Base-by-base conservation (phyloP, 1,140 invertebrate genomes). In the Lucilia sericata region DNA sequence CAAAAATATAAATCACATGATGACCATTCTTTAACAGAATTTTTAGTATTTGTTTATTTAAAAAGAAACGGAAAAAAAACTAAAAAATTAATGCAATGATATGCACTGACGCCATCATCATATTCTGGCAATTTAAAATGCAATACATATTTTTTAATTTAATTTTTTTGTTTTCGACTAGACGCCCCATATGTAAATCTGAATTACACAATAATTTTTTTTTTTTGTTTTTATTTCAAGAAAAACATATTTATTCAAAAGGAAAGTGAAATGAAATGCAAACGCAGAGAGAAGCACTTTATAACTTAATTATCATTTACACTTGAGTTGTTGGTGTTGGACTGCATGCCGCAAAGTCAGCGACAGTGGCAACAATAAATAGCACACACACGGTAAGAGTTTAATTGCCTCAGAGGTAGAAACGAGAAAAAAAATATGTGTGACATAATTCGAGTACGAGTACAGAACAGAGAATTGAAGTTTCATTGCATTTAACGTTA, bases 111-210 rank as follows among this genome's bases (percentile, higher is more conserved):
- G 55, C 55, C 55, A n/a, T 60, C n/a, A 42, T 42, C 2, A 7
- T 60, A 60, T 60, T 60, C 55, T 60, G 55, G 55, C 55, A 60
- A 60, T 60, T 60, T n/a, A 60, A 60, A 7, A 60, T n/a, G n/a
- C 14, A 17, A 60, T 60, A 14, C 17, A 60, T n/a, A 60, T 60
- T 60, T 60, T 12, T 60, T 3, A n/a, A 3, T 2, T 17, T 17
- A 1, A n/a, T 17, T 17, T 60, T 17, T 17, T 17, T 7, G 2
- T 17, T n/a, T n/a, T 60, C 8, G 55, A 60, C 55, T 60, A 60
- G 55, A 60, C 55, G 55, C 55, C 55, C n/a, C 55, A 60, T 60
- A 60, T 60, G 55, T 60, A 60, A 60, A 60, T 60, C 55, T 14
- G n/a, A 60, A 60, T 17, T 60, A n/a, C 55, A 60, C 55, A 60